Conservation (phyloP, 1,140 invertebrate species). For the Cydia strobilella region DNA sequence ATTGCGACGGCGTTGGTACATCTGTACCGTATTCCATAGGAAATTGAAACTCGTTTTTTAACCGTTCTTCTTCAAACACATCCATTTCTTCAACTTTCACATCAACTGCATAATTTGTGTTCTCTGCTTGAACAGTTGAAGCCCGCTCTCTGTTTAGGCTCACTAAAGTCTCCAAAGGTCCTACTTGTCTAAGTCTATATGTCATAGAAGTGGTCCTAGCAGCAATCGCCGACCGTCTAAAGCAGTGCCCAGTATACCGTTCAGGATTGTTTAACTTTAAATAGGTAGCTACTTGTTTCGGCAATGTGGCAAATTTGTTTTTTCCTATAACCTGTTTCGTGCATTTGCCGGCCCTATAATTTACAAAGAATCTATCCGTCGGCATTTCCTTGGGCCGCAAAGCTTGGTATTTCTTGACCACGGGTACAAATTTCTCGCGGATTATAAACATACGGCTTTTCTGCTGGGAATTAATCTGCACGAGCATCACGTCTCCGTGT, state of each 20-base stretch:
- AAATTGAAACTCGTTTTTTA: background rate
- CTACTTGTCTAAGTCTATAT: background rate
- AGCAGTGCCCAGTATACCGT: constrained; percentile 6
- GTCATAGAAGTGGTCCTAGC: background rate
- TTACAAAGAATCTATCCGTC: constrained; percentile 2
- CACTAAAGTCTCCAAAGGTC: background rate
- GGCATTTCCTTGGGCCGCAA: background rate
- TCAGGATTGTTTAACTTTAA: background rate
- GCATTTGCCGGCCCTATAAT: constrained; percentile 1
- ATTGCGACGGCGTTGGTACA: background rate
- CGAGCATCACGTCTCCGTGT: background rate
- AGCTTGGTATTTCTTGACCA: constrained; percentile 5
- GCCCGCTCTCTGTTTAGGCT: background rate
- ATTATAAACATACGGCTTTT: background rate
- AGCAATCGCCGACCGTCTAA: background rate
- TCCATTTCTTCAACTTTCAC: constrained; percentile 7
- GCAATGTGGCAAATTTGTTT: background rate
- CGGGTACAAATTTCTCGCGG: background rate
- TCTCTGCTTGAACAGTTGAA: background rate
- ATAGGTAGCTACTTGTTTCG: constrained; percentile 4
- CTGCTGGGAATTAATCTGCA: background rate
- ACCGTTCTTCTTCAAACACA: background rate
- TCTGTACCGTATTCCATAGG: background rate
- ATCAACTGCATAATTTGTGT: background rate
- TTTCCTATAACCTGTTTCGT: constrained; percentile 8